These are phyloP conservation scores for Daphoenositta chrysoptera DNA, from an alignment of 2,113 vertebrate genomes.

Conservation along the genomic window DNA sequence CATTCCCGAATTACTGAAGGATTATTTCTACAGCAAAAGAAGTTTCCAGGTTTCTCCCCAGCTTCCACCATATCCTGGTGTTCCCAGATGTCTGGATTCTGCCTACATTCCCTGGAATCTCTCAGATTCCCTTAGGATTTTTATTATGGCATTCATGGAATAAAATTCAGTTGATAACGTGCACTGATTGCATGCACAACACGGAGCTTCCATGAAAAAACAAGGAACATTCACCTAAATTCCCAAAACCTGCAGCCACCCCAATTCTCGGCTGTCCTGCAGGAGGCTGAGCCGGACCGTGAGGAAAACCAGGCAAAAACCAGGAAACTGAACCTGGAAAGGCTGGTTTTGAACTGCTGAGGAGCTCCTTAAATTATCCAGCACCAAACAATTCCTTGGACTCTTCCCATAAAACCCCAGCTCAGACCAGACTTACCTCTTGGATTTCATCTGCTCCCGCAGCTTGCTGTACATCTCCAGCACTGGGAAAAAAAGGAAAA, in stretches of 20 bases:
- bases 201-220: not conserved
- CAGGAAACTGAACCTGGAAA: not conserved
- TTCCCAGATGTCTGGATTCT: not conserved
- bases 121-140: not conserved
- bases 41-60: not conserved
- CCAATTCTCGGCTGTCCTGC: fast-evolving
- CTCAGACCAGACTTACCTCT: slow-evolving; percentile 75
- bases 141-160: fast-evolving
- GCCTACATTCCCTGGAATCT: fast-evolving
- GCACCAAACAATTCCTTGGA: not conserved
- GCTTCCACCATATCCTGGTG: fast-evolving
- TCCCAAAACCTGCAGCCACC: not conserved
- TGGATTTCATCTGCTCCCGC: slow-evolving; percentile 93
- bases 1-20: fast-evolving
- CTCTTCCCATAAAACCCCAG: fast-evolving
- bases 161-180: fast-evolving
- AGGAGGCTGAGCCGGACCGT: not conserved
- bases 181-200: fast-evolving
- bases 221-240: not conserved
- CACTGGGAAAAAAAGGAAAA: slow-evolving; percentile 74
- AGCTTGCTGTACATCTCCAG: slow-evolving; percentile 97
- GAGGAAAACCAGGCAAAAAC: not conserved
- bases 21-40: not conserved
- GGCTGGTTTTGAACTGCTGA: not conserved
- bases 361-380: not conserved